Evolutionary conservation across 2,113 vertebrate genomes (phyloP), one percentile per base, ranked within the genome.

Genomic region (Chaetodon auriga): DNA sequence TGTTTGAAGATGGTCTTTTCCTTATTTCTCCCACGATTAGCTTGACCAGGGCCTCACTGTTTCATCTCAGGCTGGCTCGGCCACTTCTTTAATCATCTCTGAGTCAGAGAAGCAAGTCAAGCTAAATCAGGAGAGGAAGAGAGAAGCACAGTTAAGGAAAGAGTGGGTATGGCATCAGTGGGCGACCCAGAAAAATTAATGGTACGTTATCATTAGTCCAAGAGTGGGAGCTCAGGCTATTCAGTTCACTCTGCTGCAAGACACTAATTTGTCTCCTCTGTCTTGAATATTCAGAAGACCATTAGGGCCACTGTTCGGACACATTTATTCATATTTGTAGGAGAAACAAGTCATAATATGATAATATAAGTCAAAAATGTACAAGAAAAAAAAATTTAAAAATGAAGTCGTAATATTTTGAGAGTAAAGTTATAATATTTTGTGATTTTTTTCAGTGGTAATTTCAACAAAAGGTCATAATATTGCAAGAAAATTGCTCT

Each of bases 151-250:
- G 70, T 86, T 84, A 75, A 71, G 43, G 60, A 13, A 81, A 75
- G 75, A 66, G 69, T 80, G 82, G 81, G 68, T 76, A 64, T 57
- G 68, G 76, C 84, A 62, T 76, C 69, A 75, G 46, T 51, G 55
- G 68, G 23, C 43, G 66, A 87, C 78, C 78, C 68, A 45, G 75
- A 75, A 66, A 66, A 81, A 53, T 58, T 23, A 73, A 63, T 41
- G 57, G 15, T 46, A 45, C 76, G 69, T 69, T 36, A 74, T 87
- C 71, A 83, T 87, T 79, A 79, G 51, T 65, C 15, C 48, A 43
- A 71, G 35, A 75, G 16, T 36, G 7, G 58, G n/a, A 64, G 77
- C 78, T 68, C 18, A 13, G 55, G 57, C 6, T 10, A 30, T 60
- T 61, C 6, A 43, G 41, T 51, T 77, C 30, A 76, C 55, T 38